These are phyloP conservation scores for Serrognathus titanus DNA, from an alignment of 2,888 invertebrate species.

Conservation along the genomic window DNA sequence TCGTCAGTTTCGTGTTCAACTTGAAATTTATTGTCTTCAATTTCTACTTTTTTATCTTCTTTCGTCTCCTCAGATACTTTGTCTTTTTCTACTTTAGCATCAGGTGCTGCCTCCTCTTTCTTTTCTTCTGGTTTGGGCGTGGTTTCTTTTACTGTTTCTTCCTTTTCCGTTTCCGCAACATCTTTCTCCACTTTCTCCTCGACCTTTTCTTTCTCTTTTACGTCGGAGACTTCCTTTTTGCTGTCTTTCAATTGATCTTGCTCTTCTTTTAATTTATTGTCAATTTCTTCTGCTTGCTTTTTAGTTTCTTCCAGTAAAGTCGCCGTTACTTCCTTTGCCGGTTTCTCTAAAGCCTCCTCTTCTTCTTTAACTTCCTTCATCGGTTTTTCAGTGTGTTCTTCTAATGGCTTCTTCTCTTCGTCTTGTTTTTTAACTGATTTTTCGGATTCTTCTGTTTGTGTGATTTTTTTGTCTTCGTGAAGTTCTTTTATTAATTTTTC, in stretches of 20 bases:
- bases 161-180: not conserved
- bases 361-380: constrained; percentile 3
- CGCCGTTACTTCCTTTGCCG: constrained; percentile 1
- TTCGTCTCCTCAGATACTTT: constrained; percentile 22
- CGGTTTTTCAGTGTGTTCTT: not conserved
- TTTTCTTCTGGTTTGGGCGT: not conserved
- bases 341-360: constrained; percentile 1
- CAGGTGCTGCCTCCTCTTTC: not conserved
- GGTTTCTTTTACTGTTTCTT: not conserved
- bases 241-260: not conserved
- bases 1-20: not conserved
- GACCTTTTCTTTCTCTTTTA: not conserved
- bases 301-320: not conserved
- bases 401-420: constrained; percentile 9
- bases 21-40: not conserved
- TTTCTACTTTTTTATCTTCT: constrained; percentile 15
- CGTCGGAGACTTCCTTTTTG: not conserved
- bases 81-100: too few relatives aligned
- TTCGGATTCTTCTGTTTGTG: not conserved
- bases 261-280: not conserved
- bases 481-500: constrained; percentile 13
- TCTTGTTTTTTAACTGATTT: constrained; percentile 6
- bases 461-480: not conserved
- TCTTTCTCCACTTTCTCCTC: not conserved
- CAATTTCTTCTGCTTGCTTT: not conserved